Evolutionary conservation across 1,140 invertebrate genomes (phyloP).

Genomic region (Orussus abietinus): DNA sequence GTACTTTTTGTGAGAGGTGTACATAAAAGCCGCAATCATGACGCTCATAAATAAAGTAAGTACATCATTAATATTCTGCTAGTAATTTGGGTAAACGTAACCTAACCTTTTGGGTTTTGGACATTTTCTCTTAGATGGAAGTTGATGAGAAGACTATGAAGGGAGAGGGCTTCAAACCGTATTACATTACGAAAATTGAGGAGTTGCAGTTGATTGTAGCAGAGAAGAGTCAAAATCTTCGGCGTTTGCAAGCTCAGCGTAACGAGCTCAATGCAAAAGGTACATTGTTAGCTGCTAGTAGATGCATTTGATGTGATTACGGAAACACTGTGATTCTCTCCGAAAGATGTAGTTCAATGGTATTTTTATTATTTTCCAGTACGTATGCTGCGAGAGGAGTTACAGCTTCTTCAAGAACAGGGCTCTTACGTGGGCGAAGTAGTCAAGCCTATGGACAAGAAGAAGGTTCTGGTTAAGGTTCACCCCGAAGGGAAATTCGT

Average conservation of each 20-base stretch:
- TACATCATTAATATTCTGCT: slow-evolving; percentile 7
- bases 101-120: slow-evolving; percentile 12
- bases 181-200: slow-evolving; percentile 97
- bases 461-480: slow-evolving; percentile 99
- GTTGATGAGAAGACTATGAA: slow-evolving; percentile 67
- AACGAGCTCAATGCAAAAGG: slow-evolving; percentile 99
- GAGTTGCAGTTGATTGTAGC: slow-evolving; percentile 92
- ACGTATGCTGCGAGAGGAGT: slow-evolving; percentile 94
- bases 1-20: too few species aligned
- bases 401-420: slow-evolving; percentile 97
- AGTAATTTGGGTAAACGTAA: background rate
- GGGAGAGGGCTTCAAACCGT: slow-evolving; percentile 87
- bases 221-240: slow-evolving; percentile 96
- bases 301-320: too few species aligned
- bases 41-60: slow-evolving; percentile 46
- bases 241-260: slow-evolving; percentile 95
- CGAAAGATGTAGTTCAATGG: too few species aligned
- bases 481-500: slow-evolving; percentile 99
- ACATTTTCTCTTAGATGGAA: slow-evolving; percentile 72
- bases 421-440: slow-evolving; percentile 99
- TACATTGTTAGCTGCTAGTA: too few species aligned
- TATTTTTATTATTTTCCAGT: slow-evolving; percentile 59
- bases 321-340: too few species aligned
- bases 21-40: too few species aligned
- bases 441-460: slow-evolving; percentile 99